phyloP scores from a whole-genome alignment of 2,113 vertebrate species.

The Colius striatus region DNA sequence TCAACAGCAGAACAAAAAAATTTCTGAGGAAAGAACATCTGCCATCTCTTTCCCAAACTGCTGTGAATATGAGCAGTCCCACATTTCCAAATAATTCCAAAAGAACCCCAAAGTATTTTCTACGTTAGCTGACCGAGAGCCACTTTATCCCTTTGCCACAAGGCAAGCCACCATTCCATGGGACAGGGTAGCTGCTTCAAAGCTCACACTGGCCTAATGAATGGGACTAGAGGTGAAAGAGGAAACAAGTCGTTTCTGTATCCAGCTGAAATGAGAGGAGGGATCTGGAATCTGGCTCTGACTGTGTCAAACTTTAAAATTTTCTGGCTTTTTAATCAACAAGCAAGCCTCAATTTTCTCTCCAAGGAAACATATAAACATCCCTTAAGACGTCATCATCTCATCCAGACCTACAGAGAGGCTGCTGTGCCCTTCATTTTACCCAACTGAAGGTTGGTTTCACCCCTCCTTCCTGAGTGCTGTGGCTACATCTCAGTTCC shows the following conservation, averaged over 20 bases:
- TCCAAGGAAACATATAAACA: neutral
- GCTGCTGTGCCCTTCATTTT: neutral
- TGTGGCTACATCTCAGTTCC: neutral
- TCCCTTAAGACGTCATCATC: neutral
- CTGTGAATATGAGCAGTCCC: neutral
- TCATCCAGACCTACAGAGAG: neutral
- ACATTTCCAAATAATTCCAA: neutral
- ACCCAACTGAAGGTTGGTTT: neutral
- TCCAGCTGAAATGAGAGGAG: constrained; percentile 42
- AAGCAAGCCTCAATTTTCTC: neutral
- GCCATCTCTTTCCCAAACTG: neutral
- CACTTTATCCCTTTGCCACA: neutral
- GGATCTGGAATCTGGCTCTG: constrained; percentile 17
- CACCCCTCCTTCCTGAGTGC: neutral
- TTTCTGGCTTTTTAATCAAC: constrained; percentile 20
- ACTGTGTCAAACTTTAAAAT: neutral
- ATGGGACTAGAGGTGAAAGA: constrained; percentile 1
- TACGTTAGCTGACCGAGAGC: neutral
- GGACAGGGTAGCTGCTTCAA: neutral
- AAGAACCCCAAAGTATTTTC: neutral
- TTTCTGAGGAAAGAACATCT: neutral
- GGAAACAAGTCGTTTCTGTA: neutral
- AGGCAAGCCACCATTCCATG: neutral
- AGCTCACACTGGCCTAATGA: neutral
- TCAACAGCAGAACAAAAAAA: neutral